Conservation (phyloP, 2,113 vertebrate genomes). For the Apus apus region DNA sequence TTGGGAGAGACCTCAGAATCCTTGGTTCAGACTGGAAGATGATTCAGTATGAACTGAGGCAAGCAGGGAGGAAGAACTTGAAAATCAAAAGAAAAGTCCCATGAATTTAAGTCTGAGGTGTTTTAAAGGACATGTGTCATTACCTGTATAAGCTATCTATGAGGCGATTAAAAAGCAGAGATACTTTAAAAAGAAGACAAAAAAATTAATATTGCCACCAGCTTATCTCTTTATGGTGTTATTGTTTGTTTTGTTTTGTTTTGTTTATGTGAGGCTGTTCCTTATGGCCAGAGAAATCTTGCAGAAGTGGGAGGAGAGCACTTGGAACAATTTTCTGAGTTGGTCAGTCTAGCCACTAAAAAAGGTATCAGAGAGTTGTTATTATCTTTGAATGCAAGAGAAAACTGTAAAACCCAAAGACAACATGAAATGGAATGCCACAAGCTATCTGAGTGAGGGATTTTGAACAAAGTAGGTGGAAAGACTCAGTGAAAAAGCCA, state of each 20-base stretch:
- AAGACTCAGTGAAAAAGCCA: not conserved
- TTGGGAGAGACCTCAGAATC: slow-evolving; percentile 43
- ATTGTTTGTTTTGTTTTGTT: not conserved
- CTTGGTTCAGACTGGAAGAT: slow-evolving; percentile 30
- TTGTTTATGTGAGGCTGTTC: not conserved
- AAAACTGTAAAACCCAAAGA: not conserved
- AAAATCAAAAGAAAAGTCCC: slow-evolving; percentile 2
- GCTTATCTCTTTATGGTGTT: not conserved
- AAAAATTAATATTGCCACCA: not conserved
- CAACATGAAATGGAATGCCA: not conserved
- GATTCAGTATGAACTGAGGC: not conserved
- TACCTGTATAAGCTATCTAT: not conserved
- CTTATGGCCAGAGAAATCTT: not conserved
- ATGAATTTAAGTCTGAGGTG: not conserved
- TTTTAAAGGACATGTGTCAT: not conserved
- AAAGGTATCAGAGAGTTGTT: not conserved
- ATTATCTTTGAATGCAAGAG: not conserved
- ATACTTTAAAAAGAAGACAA: not conserved
- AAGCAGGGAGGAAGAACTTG: not conserved
- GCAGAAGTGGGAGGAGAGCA: not conserved
- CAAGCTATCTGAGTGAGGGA: not conserved
- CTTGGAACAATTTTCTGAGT: not conserved
- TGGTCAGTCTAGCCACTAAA: not conserved
- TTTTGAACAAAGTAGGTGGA: not conserved
- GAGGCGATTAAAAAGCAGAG: not conserved